phyloP scores from a whole-genome alignment of 2,888 invertebrate species.

The Cosmorhoe ocellata region DNA sequence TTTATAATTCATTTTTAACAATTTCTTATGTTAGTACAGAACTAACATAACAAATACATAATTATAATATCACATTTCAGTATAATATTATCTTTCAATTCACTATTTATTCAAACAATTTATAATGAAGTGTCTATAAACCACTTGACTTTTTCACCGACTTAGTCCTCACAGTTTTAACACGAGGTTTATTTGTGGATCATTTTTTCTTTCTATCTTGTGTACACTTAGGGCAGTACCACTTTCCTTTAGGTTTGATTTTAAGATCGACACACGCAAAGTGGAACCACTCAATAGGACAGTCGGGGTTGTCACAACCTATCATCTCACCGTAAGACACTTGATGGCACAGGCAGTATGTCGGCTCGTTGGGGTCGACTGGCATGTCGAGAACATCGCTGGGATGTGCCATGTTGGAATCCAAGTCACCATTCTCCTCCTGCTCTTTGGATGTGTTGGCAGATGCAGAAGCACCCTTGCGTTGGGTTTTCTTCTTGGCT shows the following conservation, averaged over 20 bases:
- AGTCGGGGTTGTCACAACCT: constrained; percentile 95
- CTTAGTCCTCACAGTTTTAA: constrained; percentile 65
- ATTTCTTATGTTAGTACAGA: no score
- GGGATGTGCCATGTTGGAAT: constrained; percentile 87
- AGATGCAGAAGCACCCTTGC: constrained; percentile 64
- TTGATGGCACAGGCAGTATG: constrained; percentile 98
- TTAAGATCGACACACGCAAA: constrained; percentile 96
- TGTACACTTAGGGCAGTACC: constrained; percentile 97
- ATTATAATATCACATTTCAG: constrained; percentile 25
- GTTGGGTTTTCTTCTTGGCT: constrained; percentile 70
- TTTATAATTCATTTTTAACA: no score
- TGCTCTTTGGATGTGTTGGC: constrained; percentile 67
- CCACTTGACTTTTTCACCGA: constrained; percentile 65
- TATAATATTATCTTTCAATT: constrained; percentile 16
- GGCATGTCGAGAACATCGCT: constrained; percentile 96
- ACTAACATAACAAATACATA: constrained; percentile 13
- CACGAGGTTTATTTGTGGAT: constrained; percentile 62
- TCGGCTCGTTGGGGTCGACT: constrained; percentile 98
- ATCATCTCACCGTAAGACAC: constrained; percentile 98
- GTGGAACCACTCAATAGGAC: constrained; percentile 97
- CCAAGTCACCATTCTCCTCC: constrained; percentile 76
- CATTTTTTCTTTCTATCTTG: constrained; percentile 91
- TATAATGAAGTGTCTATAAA: constrained; percentile 16
- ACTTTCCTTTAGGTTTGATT: constrained; percentile 96
- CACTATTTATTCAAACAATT: constrained; percentile 17